Percentiles rank a stretch among this genome's conserved stretches.
These are phyloP conservation scores for Drosophila arizonae DNA, from an alignment of 1,140 invertebrate genomes.

Conservation along the genomic window DNA sequence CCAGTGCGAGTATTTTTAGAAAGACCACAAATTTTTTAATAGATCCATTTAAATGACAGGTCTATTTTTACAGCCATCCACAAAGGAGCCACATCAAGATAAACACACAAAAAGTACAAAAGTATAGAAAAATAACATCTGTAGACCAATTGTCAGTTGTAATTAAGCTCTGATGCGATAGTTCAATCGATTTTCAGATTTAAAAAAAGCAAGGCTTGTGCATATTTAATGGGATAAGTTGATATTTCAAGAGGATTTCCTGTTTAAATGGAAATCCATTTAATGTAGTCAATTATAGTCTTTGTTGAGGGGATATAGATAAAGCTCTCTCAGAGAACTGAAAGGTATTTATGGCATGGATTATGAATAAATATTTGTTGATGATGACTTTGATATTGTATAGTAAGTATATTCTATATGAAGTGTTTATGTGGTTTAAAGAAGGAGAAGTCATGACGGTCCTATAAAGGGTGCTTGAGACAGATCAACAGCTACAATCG, in stretches of 20 bases:
- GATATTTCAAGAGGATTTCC: neutral
- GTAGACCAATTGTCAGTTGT: neutral
- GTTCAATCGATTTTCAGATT: neutral
- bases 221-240: neutral
- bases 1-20: slow-evolving; percentile 64
- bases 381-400: too few species aligned
- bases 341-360: too few species aligned
- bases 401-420: too few species aligned
- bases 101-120: neutral
- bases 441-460: too few species aligned
- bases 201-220: neutral
- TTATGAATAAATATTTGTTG: too few species aligned
- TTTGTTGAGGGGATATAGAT: too few species aligned
- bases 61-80: slow-evolving; percentile 71
- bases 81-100: slow-evolving; percentile 36
- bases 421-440: too few species aligned
- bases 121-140: neutral
- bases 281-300: neutral
- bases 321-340: too few species aligned
- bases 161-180: slow-evolving; percentile 9
- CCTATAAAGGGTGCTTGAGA: too few species aligned
- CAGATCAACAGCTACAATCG: too few species aligned
- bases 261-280: neutral
- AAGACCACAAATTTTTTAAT: slow-evolving; percentile 67
- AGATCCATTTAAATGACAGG: slow-evolving; percentile 65